Conservation (phyloP, 2,888 invertebrate genomes). For the Oxycera nigricornis region DNA sequence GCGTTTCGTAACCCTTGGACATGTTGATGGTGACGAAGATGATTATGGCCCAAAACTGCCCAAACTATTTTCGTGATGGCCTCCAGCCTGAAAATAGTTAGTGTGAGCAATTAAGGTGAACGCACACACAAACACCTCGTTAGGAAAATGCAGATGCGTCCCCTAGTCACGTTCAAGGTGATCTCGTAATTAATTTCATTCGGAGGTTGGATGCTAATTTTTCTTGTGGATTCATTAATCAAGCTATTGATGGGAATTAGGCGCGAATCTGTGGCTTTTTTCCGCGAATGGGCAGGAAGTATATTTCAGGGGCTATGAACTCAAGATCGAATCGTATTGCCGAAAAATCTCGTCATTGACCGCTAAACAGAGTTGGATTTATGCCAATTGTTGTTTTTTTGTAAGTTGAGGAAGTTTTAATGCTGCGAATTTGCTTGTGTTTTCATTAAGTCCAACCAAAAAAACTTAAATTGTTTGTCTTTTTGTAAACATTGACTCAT, state of each 20-base stretch:
- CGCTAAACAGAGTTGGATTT: background rate
- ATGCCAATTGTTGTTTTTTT: background rate
- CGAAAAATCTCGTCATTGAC: constrained; percentile 8
- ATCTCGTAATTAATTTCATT: constrained; percentile 17
- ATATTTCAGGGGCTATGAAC: background rate
- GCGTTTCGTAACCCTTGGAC: constrained; percentile 9
- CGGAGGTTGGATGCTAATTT: background rate
- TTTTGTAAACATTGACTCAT: background rate
- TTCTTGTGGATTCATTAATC: background rate
- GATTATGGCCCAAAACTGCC: background rate
- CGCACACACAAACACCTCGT: background rate
- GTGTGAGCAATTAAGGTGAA: background rate
- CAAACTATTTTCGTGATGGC: background rate
- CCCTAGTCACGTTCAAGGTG: constrained; percentile 33
- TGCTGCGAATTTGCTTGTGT: constrained; percentile 10
- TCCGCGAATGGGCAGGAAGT: background rate
- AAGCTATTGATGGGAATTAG: background rate
- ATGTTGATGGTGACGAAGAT: background rate
- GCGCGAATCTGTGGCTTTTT: background rate
- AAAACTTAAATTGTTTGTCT: too few species aligned
- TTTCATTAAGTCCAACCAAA: too few species aligned
- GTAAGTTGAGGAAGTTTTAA: background rate
- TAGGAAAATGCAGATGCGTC: background rate
- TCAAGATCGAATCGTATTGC: background rate
- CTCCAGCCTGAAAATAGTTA: background rate